phyloP scores from a whole-genome alignment of 2,797 vertebrate species.

The Enteromius unitaeniatus region DNA sequence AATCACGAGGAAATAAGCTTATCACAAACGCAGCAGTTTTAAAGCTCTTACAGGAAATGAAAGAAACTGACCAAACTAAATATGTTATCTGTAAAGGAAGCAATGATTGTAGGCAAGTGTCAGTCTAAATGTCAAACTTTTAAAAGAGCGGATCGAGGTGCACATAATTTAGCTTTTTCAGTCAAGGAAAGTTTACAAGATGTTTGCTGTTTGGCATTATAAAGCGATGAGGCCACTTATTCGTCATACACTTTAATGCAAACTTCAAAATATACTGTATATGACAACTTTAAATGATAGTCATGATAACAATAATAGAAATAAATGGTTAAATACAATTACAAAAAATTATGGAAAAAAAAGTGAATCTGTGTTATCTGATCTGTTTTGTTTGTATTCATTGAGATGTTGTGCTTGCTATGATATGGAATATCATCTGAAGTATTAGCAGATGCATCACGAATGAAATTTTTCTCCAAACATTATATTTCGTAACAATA shows the following conservation, averaged over 20 bases:
- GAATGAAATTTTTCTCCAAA: too few relatives aligned
- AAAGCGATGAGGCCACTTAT: neutral
- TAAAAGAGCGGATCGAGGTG: conserved; percentile 44
- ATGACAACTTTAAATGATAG: neutral
- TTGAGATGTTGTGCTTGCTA: too few relatives aligned
- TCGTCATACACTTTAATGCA: neutral
- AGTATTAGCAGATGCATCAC: too few relatives aligned
- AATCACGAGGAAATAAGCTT: conserved; percentile 46
- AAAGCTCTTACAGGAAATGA: conserved; percentile 50
- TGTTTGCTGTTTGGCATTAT: conserved; percentile 5
- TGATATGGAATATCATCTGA: too few relatives aligned
- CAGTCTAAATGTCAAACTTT: conserved; percentile 61
- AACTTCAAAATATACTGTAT: neutral
- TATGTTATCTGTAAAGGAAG: conserved; percentile 46
- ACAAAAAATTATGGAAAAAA: neutral
- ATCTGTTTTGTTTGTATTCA: neutral
- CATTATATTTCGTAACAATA: too few relatives aligned
- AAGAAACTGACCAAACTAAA: conserved; percentile 48
- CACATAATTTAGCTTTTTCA: conserved; percentile 34
- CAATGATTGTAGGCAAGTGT: conserved; percentile 43
- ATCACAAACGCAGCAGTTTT: conserved; percentile 55
- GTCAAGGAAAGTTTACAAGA: neutral
- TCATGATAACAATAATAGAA: neutral
- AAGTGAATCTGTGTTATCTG: neutral
- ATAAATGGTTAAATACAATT: neutral